Conservation (phyloP, 1,140 invertebrate genomes). For the Scaptomyza montana region DNA sequence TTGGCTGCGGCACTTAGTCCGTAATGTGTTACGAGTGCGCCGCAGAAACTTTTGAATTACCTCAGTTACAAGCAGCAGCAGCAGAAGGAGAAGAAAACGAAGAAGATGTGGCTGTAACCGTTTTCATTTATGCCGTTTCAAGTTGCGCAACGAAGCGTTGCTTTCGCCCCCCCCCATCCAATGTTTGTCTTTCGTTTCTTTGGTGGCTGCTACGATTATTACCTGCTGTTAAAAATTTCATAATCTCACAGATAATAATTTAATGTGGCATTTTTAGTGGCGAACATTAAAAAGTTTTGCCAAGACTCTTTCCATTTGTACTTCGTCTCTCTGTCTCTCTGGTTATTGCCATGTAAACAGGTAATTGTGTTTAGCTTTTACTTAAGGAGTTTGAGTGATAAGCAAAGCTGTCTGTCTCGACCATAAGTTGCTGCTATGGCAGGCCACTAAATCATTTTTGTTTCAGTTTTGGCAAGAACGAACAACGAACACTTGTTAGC, state of each 20-base stretch:
- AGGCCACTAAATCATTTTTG: slow-evolving; percentile 54
- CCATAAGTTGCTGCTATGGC: slow-evolving; percentile 33
- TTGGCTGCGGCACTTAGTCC: slow-evolving; percentile 53
- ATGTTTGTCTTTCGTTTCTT: slow-evolving; percentile 75
- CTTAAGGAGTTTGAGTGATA: slow-evolving; percentile 38
- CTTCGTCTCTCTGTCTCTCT: slow-evolving; percentile 1
- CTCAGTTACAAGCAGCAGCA: slow-evolving; percentile 61
- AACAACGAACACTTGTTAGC: slow-evolving; percentile 41
- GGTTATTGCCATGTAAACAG: slow-evolving; percentile 75
- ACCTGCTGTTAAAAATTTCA: slow-evolving; percentile 82
- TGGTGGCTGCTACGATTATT: slow-evolving; percentile 67
- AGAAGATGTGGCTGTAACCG: slow-evolving; percentile 58
- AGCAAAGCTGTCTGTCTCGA: slow-evolving; percentile 41
- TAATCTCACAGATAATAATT: slow-evolving; percentile 81
- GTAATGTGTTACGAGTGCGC: slow-evolving; percentile 58
- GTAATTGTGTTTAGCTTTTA: slow-evolving; percentile 54
- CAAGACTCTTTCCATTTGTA: slow-evolving; percentile 43
- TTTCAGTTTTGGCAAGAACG: slow-evolving; percentile 22
- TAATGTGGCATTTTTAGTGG: slow-evolving; percentile 76
- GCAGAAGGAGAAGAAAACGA: slow-evolving; percentile 11
- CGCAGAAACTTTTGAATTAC: slow-evolving; percentile 79
- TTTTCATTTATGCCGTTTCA: slow-evolving; percentile 80
- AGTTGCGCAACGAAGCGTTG: slow-evolving; percentile 73
- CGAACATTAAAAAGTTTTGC: slow-evolving; percentile 74
- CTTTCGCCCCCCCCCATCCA: background rate